These are phyloP conservation scores for Luscinia megarhynchos DNA, from an alignment of 2,797 vertebrate genomes.

Conservation along the genomic window DNA sequence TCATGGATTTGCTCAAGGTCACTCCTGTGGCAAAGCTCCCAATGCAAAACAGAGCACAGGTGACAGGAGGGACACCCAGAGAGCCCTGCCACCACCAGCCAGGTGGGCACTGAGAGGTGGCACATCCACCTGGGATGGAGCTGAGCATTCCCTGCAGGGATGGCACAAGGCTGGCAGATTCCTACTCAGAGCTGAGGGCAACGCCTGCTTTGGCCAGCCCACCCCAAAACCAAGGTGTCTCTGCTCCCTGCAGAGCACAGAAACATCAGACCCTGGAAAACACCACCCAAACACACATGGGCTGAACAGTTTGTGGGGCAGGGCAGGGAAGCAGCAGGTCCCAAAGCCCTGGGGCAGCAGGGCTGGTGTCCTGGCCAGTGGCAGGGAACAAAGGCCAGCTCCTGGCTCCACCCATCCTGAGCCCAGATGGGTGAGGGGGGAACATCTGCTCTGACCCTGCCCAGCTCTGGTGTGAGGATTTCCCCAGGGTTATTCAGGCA, in stretches of 20 bases:
- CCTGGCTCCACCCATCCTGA: background rate
- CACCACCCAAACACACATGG: fast-evolving
- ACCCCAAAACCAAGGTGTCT: background rate
- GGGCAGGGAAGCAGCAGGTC: background rate
- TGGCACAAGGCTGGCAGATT: background rate
- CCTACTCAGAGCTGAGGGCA: background rate
- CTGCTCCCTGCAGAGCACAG: background rate
- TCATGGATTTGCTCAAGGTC: fast-evolving
- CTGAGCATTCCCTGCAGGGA: background rate
- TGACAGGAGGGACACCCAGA: background rate
- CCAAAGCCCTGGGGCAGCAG: background rate
- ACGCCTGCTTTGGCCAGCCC: fast-evolving
- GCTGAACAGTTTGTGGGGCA: background rate
- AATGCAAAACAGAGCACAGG: background rate
- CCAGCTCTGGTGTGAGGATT: background rate
- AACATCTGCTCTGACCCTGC: background rate
- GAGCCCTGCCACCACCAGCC: background rate
- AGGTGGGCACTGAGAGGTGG: background rate
- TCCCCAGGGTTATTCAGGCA: background rate
- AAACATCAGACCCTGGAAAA: background rate
- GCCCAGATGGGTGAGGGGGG: background rate
- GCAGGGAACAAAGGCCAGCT: background rate
- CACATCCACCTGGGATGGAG: background rate
- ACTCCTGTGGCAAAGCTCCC: background rate
- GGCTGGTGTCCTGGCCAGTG: fast-evolving